A percentile compares a stretch with the other conserved stretches of the same genome.
Conservation (phyloP, 1,140 invertebrate genomes). For the Temnothorax longispinosus region DNA sequence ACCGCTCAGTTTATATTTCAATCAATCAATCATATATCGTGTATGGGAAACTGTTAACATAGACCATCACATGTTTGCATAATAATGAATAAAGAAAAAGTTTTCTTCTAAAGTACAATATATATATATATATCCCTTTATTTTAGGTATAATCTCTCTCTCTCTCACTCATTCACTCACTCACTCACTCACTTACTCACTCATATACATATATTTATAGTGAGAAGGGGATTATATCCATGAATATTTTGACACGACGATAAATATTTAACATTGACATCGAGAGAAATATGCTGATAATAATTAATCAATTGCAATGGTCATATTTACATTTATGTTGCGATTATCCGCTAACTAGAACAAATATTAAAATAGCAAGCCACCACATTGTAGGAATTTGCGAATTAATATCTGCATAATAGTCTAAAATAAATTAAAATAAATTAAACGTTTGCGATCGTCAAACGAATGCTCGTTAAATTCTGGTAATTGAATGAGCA, state of each 20-base stretch:
- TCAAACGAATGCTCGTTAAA: constrained; percentile 12
- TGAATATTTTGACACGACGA: neutral
- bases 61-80: neutral
- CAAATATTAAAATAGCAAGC: constrained; percentile 29
- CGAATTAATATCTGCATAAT: constrained; percentile 22
- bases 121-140: too few species aligned
- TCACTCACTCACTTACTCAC: too few species aligned
- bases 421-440: constrained; percentile 28
- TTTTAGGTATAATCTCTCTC: too few species aligned
- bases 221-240: neutral
- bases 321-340: neutral
- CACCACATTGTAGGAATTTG: constrained; percentile 1
- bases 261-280: neutral
- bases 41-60: neutral
- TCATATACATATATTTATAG: neutral
- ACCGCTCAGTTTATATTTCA: constrained; percentile 7
- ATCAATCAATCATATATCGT: constrained; percentile 13
- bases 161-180: too few species aligned
- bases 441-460: constrained; percentile 18
- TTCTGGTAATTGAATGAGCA: constrained; percentile 49
- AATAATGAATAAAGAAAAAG: constrained; percentile 1
- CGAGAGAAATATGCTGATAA: neutral
- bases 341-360: neutral
- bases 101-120: too few species aligned
- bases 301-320: neutral